Evolutionary conservation across 2,888 invertebrate species (phyloP).

Genomic region (Eucera pruinosa): DNA sequence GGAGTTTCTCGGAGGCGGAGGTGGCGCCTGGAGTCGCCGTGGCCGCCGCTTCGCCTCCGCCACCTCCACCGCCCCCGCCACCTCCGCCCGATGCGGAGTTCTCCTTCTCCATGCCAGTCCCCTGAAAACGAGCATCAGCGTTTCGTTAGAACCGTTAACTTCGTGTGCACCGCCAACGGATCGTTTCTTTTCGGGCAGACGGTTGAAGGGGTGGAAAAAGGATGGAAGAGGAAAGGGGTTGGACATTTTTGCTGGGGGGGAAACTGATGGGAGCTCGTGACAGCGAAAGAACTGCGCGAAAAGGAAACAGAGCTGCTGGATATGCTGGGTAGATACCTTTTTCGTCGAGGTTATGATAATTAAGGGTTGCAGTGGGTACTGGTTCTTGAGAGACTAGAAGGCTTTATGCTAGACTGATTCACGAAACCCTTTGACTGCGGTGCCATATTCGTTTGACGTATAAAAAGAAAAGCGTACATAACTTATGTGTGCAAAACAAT

Average conservation of each 20-base stretch:
- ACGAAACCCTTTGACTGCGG: too few species aligned
- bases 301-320: neutral
- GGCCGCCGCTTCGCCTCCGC: slow-evolving; percentile 85
- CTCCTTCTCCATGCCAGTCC: slow-evolving; percentile 91
- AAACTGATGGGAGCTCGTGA: slow-evolving; percentile 21
- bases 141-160: slow-evolving; percentile 62
- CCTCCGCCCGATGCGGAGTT: slow-evolving; percentile 85
- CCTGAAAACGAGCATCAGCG: slow-evolving; percentile 72
- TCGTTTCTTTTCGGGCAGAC: neutral
- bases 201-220: neutral
- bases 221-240: neutral
- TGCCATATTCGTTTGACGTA: too few species aligned
- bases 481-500: too few species aligned
- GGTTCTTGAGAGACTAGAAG: too few species aligned
- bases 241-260: slow-evolving; percentile 6
- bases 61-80: slow-evolving; percentile 86
- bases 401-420: too few species aligned
- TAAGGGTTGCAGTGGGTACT: too few species aligned
- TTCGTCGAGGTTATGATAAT: neutral
- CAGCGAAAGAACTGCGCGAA: slow-evolving; percentile 5
- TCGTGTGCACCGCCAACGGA: slow-evolving; percentile 2
- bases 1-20: slow-evolving; percentile 87
- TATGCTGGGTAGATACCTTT: too few species aligned
- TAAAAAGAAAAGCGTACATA: too few species aligned
- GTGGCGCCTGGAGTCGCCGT: slow-evolving; percentile 83